Evolutionary conservation across 2,888 invertebrate genomes (phyloP), one percentile per base, ranked within the genome.

Genomic region (Esperia sulphurella): DNA sequence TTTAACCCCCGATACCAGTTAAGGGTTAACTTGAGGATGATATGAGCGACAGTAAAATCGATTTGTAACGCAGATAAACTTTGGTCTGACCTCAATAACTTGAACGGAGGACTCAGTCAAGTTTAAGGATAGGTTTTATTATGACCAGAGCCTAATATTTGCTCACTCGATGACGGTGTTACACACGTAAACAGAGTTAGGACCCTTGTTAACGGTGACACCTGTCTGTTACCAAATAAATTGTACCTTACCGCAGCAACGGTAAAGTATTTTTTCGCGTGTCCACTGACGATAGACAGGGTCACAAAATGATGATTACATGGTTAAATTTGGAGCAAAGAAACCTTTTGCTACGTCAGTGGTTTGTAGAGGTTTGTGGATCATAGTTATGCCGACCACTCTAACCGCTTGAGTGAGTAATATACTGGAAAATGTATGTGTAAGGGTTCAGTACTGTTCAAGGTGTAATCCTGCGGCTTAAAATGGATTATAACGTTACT

Each of bases 271-370:
- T 52, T 31, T 54, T 53, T 59, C 9, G 51, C 30, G 45, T 45
- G 48, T 45, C 45, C 6, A 28, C 14, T 41, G 42, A 14, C 39
- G 42, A 52, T 53, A 40, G 51, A 59, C 59, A 52, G 49, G 45
- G 47, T 21, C 47, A 51, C 55, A 45, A 48, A 60, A 58, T 59
- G 59, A 59, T 61, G 59, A 65, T 64, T 55, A 58, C 60, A 46
- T 54, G 47, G 53, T 49, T 52, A 48, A 50, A 56, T 65, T 59
- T 53, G 59, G 58, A 58, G 66, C 52, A 65, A 66, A 64, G 68
- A 66, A 63, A 61, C 59, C 61, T 61, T 59, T 59, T 58, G 60
- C 58, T 57, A 57, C 55, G 57, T 68, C 58, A 55, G 65, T 65
- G 62, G 58, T 58, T 61, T 48, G 53, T 45, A 52, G 58, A 50